phyloP scores from a whole-genome alignment of 2,888 invertebrate genomes.

The Eupithecia pulchellata region DNA sequence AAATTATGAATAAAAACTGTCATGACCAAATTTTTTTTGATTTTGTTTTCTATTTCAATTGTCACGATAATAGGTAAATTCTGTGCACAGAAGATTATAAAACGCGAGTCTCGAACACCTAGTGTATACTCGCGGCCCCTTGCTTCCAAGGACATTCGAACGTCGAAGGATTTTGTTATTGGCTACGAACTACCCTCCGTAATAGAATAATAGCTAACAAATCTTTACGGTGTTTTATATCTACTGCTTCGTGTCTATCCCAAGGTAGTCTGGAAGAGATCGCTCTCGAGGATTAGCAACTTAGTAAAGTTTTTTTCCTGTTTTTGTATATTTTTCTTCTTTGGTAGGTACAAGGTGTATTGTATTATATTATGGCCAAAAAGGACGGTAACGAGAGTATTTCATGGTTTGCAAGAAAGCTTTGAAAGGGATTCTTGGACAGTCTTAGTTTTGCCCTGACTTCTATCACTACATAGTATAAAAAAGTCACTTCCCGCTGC shows the following conservation, averaged over 20 bases:
- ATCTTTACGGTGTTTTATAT: not conserved
- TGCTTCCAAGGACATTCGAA: not conserved
- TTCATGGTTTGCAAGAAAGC: not conserved
- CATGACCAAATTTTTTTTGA: no score
- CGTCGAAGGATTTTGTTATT: not conserved
- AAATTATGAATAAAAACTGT: no score
- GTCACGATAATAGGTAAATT: no score
- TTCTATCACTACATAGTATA: not conserved
- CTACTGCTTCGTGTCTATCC: no score
- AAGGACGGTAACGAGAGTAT: not conserved
- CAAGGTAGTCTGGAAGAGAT: no score
- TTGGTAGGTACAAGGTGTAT: no score
- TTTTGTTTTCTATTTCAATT: no score
- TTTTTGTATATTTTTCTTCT: no score
- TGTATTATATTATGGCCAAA: not conserved
- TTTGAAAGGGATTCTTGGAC: not conserved
- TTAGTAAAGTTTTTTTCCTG: no score
- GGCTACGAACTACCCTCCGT: not conserved
- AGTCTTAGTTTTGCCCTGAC: not conserved
- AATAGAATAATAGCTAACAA: conserved; percentile 11
- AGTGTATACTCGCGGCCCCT: not conserved
- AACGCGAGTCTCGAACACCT: not conserved
- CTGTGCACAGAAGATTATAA: not conserved
- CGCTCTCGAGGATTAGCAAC: no score
- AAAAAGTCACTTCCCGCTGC: no score